Conservation (phyloP, 2,113 vertebrate species). For the Psettodes erumei region DNA sequence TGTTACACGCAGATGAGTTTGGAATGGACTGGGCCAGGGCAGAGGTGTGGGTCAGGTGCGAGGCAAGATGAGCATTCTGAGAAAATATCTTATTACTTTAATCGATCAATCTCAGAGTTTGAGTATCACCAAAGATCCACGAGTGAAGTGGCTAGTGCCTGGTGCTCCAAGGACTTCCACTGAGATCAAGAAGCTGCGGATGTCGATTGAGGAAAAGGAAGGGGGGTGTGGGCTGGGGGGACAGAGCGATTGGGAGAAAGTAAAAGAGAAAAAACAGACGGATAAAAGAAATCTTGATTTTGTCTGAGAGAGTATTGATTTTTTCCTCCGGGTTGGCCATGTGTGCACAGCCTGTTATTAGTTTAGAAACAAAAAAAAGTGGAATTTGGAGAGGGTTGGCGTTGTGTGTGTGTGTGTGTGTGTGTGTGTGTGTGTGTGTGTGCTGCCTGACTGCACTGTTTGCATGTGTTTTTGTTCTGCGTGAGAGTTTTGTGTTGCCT, state of each 20-base stretch:
- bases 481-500: conserved; percentile 44
- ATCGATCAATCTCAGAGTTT: conserved; percentile 68
- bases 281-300: conserved; percentile 87
- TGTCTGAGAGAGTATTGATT: conserved; percentile 86
- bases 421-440: conserved; percentile 12
- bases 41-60: conserved; percentile 40
- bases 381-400: conserved; percentile 39
- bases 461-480: conserved; percentile 51
- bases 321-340: conserved; percentile 81
- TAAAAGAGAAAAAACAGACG: conserved; percentile 68
- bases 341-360: conserved; percentile 82
- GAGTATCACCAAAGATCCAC: conserved; percentile 58
- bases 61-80: conserved; percentile 61
- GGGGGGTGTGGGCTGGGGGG: conserved; percentile 39
- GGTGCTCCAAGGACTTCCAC: conserved; percentile 68
- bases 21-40: conserved; percentile 40
- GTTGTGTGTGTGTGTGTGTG: conserved; percentile 35
- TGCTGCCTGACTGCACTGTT: conserved; percentile 39
- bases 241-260: conserved; percentile 52
- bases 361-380: conserved; percentile 80
- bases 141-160: conserved; percentile 51
- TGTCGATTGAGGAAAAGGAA: conserved; percentile 54
- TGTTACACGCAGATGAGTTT: conserved; percentile 49
- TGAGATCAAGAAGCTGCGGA: conserved; percentile 68
- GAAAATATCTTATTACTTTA: conserved; percentile 76